Evolutionary conservation across 1,140 invertebrate species (phyloP).

Genomic region (Halictus rubicundus): DNA sequence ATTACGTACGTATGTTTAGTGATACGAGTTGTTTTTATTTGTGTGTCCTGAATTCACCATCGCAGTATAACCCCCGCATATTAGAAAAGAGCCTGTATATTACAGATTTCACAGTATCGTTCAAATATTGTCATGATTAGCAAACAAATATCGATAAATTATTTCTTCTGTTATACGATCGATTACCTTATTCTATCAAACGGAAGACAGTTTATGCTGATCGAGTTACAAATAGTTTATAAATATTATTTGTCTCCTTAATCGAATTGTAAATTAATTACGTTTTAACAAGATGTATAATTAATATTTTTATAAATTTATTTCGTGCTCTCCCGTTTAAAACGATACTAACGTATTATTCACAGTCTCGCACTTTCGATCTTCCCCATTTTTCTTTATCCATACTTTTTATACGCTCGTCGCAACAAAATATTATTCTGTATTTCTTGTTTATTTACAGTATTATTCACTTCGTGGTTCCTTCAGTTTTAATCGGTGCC

Average conservation of each 20-base stretch:
- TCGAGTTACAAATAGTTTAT: not conserved
- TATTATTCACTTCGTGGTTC: conserved; percentile 48
- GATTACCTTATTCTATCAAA: conserved; percentile 21
- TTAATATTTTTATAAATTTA: conserved; percentile 68
- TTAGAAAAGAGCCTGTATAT: too few species aligned
- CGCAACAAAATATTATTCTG: conserved; percentile 65
- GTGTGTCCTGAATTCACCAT: too few species aligned
- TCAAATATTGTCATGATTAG: conserved; percentile 72
- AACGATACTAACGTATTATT: conserved; percentile 32
- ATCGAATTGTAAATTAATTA: conserved; percentile 75
- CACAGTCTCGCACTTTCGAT: conserved; percentile 23
- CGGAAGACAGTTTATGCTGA: conserved; percentile 49
- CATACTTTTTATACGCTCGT: conserved; percentile 53
- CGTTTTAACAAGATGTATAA: conserved; percentile 74
- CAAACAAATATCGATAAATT: conserved; percentile 43
- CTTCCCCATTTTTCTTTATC: conserved; percentile 4
- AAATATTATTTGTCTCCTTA: conserved; percentile 47
- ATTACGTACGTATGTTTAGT: too few species aligned
- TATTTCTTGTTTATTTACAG: conserved; percentile 68
- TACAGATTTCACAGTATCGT: conserved; percentile 52
- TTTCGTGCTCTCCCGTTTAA: conserved; percentile 55
- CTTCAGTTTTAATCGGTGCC: conserved; percentile 21
- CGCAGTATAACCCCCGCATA: not conserved
- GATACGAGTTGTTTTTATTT: too few species aligned
- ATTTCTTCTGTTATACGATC: not conserved